These are phyloP conservation scores for Arctia plantaginis DNA, from an alignment of 2,888 invertebrate species.

Conservation along the genomic window DNA sequence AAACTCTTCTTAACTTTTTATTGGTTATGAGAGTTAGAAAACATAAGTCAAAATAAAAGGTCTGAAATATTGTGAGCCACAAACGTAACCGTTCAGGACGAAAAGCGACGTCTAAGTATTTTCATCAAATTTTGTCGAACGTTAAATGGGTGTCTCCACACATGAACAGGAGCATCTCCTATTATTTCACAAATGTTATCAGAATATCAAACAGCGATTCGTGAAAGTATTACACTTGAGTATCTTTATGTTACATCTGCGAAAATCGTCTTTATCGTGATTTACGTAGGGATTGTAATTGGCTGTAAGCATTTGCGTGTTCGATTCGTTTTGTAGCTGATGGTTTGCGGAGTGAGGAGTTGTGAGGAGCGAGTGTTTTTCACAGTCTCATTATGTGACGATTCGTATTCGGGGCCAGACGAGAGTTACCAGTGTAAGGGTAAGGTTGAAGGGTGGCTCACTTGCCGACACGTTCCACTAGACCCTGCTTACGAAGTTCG, in stretches of 20 bases:
- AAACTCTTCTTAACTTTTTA: constrained; percentile 33
- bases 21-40: constrained; percentile 43
- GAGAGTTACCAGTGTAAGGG: constrained; percentile 65
- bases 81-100: constrained; percentile 35
- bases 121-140: constrained; percentile 65
- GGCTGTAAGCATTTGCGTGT: constrained; percentile 47
- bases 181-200: constrained; percentile 81
- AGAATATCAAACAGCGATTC: constrained; percentile 79
- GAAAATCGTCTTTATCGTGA: constrained; percentile 54
- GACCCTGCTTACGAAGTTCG: constrained; percentile 62
- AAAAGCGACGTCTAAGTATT: constrained; percentile 60
- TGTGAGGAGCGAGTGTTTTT: constrained; percentile 81
- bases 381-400: constrained; percentile 80
- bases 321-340: constrained; percentile 60
- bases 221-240: constrained; percentile 46
- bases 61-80: constrained; percentile 54
- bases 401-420: constrained; percentile 79
- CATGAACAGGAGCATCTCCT: constrained; percentile 70
- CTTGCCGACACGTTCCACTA: constrained; percentile 62
- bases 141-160: constrained; percentile 65
- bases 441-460: constrained; percentile 62
- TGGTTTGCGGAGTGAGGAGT: constrained; percentile 64
- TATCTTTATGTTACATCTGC: constrained; percentile 28
- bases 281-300: constrained; percentile 58
- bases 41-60: constrained; percentile 51